A percentile compares a stretch with the other conserved stretches of the same genome.
phyloP scores from a whole-genome alignment of 1,140 invertebrate species.

The Drosophila varians region DNA sequence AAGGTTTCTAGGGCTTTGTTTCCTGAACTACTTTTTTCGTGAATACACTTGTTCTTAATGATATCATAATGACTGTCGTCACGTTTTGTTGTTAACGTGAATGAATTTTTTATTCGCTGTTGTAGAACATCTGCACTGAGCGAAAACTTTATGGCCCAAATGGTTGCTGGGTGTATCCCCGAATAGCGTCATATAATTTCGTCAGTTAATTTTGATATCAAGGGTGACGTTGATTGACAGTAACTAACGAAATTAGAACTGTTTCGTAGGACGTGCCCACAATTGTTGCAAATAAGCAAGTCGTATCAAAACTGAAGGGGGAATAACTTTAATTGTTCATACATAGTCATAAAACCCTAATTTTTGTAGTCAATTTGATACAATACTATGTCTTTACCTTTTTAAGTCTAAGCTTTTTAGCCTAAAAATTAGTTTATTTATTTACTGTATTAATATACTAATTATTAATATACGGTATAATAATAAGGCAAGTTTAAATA shows the following conservation, averaged over 20 bases:
- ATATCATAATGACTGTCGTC: constrained; percentile 36
- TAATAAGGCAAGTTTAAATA: no score
- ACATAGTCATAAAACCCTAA: no score
- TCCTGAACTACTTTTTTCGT: constrained; percentile 3
- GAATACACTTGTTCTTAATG: constrained; percentile 6
- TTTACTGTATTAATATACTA: no score
- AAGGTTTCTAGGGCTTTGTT: constrained; percentile 10
- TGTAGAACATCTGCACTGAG: constrained; percentile 15
- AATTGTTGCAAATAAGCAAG: neutral
- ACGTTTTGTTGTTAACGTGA: constrained; percentile 25
- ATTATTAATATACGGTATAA: no score
- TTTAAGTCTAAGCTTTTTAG: no score
- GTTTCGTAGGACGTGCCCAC: constrained; percentile 12
- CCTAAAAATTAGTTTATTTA: no score
- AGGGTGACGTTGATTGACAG: constrained; percentile 9
- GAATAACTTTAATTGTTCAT: neutral
- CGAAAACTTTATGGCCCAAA: constrained; percentile 13
- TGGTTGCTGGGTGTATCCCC: constrained; percentile 12
- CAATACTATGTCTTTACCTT: no score
- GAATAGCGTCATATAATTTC: constrained; percentile 20
- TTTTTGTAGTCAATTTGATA: no score
- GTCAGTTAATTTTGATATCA: constrained; percentile 9
- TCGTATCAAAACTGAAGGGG: neutral
- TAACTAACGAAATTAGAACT: constrained; percentile 12
- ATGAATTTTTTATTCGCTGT: constrained; percentile 4